A percentile compares a stretch with the other conserved stretches of the same genome.
Evolutionary conservation across 2,797 vertebrate species (phyloP).

Genomic region (Crocodylus rhombifer): DNA sequence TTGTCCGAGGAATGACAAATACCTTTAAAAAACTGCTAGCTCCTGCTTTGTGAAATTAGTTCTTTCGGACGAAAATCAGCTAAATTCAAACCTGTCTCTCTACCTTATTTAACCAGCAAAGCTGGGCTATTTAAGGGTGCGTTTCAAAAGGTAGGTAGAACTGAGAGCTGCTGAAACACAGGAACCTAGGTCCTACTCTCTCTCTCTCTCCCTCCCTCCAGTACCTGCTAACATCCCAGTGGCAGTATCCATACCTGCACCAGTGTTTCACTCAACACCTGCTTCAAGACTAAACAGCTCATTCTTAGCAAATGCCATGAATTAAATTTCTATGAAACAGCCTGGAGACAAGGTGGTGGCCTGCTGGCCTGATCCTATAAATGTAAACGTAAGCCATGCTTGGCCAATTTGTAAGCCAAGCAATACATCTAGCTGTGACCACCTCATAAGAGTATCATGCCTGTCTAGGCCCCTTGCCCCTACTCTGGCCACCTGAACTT

Average conservation of each 20-base stretch:
- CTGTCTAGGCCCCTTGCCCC: neutral
- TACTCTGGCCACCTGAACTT: neutral
- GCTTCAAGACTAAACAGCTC: rapidly evolving
- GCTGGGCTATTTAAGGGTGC: rapidly evolving
- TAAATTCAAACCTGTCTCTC: rapidly evolving
- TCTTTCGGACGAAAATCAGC: rapidly evolving
- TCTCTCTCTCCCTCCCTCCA: rapidly evolving
- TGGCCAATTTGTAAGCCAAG: too few relatives aligned
- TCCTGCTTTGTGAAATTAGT: rapidly evolving
- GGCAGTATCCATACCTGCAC: neutral
- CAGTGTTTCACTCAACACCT: neutral
- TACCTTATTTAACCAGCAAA: neutral
- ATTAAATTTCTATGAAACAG: neutral
- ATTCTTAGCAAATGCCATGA: rapidly evolving
- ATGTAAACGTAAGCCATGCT: too few relatives aligned
- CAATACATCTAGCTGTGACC: neutral
- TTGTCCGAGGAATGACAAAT: rapidly evolving
- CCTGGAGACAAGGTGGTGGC: too few relatives aligned
- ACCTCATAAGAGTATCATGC: too few relatives aligned
- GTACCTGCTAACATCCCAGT: rapidly evolving
- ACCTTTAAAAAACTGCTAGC: rapidly evolving
- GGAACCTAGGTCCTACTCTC: too few relatives aligned
- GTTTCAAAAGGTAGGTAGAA: neutral
- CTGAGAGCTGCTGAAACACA: too few relatives aligned
- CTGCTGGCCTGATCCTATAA: too few relatives aligned